Evolutionary conservation across 2,888 invertebrate genomes (phyloP), one percentile per base, ranked within the genome.

Genomic region (Lasiommata megera): DNA sequence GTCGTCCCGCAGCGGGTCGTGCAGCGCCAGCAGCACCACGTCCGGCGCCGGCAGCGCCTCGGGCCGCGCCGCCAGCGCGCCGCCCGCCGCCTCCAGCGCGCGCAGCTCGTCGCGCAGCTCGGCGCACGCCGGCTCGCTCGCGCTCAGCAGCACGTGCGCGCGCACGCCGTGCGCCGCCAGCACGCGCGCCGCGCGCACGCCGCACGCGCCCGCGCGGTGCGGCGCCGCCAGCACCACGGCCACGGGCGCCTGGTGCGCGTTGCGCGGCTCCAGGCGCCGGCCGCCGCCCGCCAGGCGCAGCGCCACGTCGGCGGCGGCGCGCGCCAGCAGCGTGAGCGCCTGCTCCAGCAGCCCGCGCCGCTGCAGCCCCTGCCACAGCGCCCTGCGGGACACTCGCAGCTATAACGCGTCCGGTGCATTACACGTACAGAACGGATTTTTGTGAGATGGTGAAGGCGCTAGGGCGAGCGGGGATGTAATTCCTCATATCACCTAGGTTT

Each of bases 161-260:
- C 95, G 94, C 12, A 94, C 94, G 51, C 96, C 96, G 81, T 97
- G 97, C 72, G 95, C 94, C 54, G 95, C 94, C 65, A 97, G 92
- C 80, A 97, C 95, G 61, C 73, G 66, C 94, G 92, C 48, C 94
- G 94, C 60, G 93, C 93, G 58, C 80, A 83, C 63, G 41, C 63
- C 70, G 58, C 63, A 64, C 38, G 68, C 81, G 64, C 80, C 80
- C 1, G 92, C 92, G 73, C 91, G 90, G 80, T 95, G 94, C 29
- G 94, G 92, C 48, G 94, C 94, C 67, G 93, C 94, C 59, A 97
- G 90, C 61, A 95, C 93, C 55, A 95, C 95, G 48, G 96, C 96
- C 46, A 93, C 93, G 54, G 97, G 97, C 92, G 94, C 93, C 86
- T 98, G 98, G 87, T 98, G 98, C 62, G 94, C 94, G 84, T 98